These are phyloP conservation scores for Heliocidaris erythrogramma DNA, from an alignment of 35 echinoderm and acorn worm species.

Conservation along the genomic window DNA sequence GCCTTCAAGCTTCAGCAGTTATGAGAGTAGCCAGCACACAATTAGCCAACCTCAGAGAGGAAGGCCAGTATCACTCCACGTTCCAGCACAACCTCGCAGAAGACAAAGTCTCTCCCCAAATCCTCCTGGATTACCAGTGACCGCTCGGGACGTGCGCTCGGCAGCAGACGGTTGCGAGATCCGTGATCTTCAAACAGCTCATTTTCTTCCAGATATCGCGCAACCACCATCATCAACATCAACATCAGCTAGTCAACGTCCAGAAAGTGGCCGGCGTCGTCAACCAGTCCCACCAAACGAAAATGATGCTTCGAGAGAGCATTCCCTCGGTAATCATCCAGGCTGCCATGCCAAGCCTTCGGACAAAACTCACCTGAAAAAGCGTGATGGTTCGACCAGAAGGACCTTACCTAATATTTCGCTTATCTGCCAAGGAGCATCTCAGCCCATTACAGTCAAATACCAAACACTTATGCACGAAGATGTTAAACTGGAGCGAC, in stretches of 20 bases:
- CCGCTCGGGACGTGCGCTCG: neutral
- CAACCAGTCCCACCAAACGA: neutral
- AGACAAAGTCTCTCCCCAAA: neutral
- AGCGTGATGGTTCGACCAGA: neutral
- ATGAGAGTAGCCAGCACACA: neutral
- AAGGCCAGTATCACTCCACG: neutral
- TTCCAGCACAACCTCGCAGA: neutral
- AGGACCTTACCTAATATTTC: neutral
- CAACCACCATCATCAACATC: neutral
- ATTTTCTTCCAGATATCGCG: neutral
- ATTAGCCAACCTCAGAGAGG: neutral
- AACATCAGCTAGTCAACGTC: neutral
- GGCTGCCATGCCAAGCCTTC: neutral
- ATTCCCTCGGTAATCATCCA: neutral
- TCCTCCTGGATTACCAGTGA: neutral
- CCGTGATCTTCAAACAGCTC: neutral
- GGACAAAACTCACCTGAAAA: neutral
- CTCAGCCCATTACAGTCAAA: neutral
- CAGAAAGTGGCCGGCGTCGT: neutral
- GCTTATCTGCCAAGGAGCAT: neutral
- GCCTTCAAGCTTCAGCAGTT: neutral
- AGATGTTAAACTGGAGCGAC: neutral
- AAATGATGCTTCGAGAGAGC: neutral
- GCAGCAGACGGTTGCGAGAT: slow-evolving; percentile 18
- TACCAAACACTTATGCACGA: neutral